Percentiles rank a stretch among this genome's conserved stretches.
Evolutionary conservation across 2,113 vertebrate species (phyloP).

Genomic region (Ovis canadensis): DNA sequence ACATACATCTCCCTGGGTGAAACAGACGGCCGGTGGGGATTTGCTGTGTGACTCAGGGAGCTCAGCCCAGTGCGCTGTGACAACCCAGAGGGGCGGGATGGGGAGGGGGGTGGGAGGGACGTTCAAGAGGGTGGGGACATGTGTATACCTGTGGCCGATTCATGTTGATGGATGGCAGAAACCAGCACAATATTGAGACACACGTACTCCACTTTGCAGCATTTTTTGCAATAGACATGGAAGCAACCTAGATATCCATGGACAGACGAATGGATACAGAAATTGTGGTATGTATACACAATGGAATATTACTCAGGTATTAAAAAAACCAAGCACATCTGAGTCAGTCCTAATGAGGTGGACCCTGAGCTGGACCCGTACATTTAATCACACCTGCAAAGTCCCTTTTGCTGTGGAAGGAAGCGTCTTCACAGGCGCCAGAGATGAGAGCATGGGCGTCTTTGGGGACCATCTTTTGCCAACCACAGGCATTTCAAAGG

Average conservation of each 20-base stretch:
- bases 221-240: not conserved
- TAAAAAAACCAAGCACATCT: not conserved
- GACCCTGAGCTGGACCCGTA: not conserved
- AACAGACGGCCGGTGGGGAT: fast-evolving
- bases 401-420: not conserved
- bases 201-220: not conserved
- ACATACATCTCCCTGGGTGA: not conserved
- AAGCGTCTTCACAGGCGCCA: not conserved
- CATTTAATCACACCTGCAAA: not conserved
- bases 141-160: not conserved
- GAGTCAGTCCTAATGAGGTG: not conserved
- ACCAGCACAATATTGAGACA: not conserved
- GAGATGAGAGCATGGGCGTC: not conserved
- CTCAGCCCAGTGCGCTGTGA: not conserved
- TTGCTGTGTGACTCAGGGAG: not conserved
- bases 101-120: not conserved
- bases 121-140: not conserved
- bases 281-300: not conserved
- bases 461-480: not conserved
- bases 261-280: not conserved
- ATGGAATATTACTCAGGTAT: not conserved
- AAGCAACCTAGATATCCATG: not conserved
- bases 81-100: fast-evolving
- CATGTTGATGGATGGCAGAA: not conserved
- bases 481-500: not conserved